Evolutionary conservation across 2,113 vertebrate genomes (phyloP), one percentile per base, ranked within the genome.

Genomic region (Nannobrachium achirus): DNA sequence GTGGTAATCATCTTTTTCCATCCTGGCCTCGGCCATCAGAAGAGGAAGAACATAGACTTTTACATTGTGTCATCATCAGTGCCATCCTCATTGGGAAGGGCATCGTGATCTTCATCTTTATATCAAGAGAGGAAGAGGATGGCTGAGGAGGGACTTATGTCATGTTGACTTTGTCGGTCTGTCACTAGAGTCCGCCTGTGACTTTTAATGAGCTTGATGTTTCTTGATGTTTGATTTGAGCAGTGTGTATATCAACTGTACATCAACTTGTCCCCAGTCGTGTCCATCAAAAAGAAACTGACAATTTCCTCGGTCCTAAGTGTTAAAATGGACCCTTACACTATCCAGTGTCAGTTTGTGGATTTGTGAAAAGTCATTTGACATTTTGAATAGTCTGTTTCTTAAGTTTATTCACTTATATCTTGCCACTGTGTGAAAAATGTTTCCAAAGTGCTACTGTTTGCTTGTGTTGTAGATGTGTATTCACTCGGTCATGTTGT

Each of bases 161-260:
- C 15, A 20, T 72, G 67, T 73, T 45, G 56, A 53, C 41, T 19
- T n/a, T 70, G 49, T 70, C 46, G 15, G 57, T 69, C n/a, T 7
- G 45, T 79, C 69, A 68, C 66, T 78, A 56, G 63, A 60, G 70
- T 63, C 4, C 55, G 20, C 20, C 56, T 42, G 55, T 60, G 66
- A 75, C 20, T 60, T 18, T 62, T 41, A 42, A 58, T 67, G 41
- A 68, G 57, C 55, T 63, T 68, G 41, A 56, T 67, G 63, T 78
- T 75, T 67, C 33, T 63, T 66, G 11, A 65, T 44, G 59, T 73
- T 74, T 45, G 63, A 40, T 84, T 25, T 72, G 69, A 82, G 25
- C 62, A 25, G 52, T 13, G 20, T 51, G 44, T 44, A 56, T 44
- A 33, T 56, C 60, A n/a, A n/a, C n/a, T 20, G 19, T 20, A 44